A percentile compares a stretch with the other conserved stretches of the same genome.
These are phyloP conservation scores for Planiliza haematocheilus DNA, from an alignment of 2,113 vertebrate genomes.

Conservation along the genomic window DNA sequence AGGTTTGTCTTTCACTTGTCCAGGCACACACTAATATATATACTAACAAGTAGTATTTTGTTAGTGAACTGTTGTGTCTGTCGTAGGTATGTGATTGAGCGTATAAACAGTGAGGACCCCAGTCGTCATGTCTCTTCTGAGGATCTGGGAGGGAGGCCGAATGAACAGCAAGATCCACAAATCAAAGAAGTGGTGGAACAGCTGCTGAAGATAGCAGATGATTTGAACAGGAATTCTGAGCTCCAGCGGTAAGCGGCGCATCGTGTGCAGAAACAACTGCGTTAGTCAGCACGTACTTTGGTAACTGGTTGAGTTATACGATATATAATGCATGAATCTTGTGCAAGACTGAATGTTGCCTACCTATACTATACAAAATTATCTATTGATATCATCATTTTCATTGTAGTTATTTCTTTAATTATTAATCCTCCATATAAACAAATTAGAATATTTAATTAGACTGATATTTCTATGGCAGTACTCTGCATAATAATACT, in stretches of 20 bases:
- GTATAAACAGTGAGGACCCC: slow-evolving; percentile 71
- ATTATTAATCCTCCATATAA: too few relatives aligned
- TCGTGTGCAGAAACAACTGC: not conserved
- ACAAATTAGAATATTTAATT: too few relatives aligned
- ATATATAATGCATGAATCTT: too few relatives aligned
- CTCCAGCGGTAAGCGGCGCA: slow-evolving; percentile 73
- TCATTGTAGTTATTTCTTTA: too few relatives aligned
- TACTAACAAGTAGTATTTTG: not conserved
- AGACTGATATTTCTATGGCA: too few relatives aligned
- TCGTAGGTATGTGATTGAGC: slow-evolving; percentile 79
- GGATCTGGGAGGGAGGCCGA: slow-evolving; percentile 77
- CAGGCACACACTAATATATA: too few relatives aligned
- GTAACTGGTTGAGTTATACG: not conserved
- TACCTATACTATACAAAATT: too few relatives aligned
- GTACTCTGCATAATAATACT: too few relatives aligned
- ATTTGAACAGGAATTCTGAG: slow-evolving; percentile 80
- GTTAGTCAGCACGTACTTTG: not conserved
- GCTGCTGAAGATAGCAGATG: slow-evolving; percentile 80
- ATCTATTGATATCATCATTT: too few relatives aligned
- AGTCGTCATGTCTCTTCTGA: slow-evolving; percentile 56
- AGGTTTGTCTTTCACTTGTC: too few relatives aligned
- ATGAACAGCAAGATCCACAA: slow-evolving; percentile 76
- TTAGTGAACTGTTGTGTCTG: not conserved
- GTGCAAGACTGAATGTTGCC: too few relatives aligned
- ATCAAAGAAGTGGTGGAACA: slow-evolving; percentile 81